A percentile compares a stretch with the other conserved stretches of the same genome.
Conservation (phyloP, 2,888 invertebrate genomes). For the Muschampia plurimacula region DNA sequence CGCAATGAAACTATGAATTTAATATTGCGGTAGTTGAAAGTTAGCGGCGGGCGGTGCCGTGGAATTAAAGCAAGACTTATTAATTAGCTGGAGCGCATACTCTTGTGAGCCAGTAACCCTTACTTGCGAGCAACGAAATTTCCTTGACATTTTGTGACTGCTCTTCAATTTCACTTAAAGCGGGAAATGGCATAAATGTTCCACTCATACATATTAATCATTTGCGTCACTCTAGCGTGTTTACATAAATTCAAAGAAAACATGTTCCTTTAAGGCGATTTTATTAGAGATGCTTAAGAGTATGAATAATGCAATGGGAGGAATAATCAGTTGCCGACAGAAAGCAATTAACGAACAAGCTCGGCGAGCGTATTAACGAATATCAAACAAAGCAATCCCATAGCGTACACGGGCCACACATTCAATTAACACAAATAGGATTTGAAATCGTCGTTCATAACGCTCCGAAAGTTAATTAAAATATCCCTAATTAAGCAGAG, state of each 20-base stretch:
- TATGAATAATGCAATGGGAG: constrained; percentile 14
- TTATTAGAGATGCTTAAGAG: constrained; percentile 13
- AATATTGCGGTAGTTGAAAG: constrained; percentile 38
- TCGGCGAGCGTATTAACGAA: constrained; percentile 51
- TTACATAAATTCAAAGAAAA: constrained; percentile 22
- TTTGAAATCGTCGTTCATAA: constrained; percentile 73
- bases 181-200: constrained; percentile 13
- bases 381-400: constrained; percentile 58
- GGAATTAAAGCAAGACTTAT: constrained; percentile 49
- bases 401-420: constrained; percentile 58
- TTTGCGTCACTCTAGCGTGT: constrained; percentile 4
- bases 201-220: constrained; percentile 18
- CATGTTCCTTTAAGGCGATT: constrained; percentile 16
- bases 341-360: constrained; percentile 55
- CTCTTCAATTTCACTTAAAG: constrained; percentile 11
- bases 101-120: constrained; percentile 17
- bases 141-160: not conserved
- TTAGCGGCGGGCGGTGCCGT: constrained; percentile 38
- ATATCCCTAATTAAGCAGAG: constrained; percentile 67
- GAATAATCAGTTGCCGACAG: constrained; percentile 47
- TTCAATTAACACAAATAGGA: constrained; percentile 76
- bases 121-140: constrained; percentile 17
- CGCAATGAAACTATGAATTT: constrained; percentile 37
- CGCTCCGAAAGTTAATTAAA: constrained; percentile 73
- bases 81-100: constrained; percentile 45